These are phyloP conservation scores for Raja brachyura DNA, from an alignment of 2,113 vertebrate genomes.

Conservation along the genomic window DNA sequence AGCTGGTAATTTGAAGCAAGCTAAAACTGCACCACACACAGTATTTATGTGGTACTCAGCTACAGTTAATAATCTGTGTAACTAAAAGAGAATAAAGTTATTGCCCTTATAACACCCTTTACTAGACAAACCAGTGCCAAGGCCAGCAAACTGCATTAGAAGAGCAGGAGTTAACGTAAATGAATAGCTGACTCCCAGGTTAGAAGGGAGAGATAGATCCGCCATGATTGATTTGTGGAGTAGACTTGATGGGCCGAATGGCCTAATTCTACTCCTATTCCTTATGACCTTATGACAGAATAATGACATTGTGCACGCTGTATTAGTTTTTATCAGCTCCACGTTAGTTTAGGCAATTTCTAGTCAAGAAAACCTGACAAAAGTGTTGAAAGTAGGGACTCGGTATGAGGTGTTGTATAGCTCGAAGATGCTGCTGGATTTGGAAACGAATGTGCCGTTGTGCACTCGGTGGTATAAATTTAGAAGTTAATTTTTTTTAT, in stretches of 20 bases:
- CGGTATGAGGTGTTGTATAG: not conserved
- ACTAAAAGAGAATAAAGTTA: not conserved
- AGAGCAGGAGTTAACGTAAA: not conserved
- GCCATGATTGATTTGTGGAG: too few relatives aligned
- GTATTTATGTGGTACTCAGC: not conserved
- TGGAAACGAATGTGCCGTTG: not conserved
- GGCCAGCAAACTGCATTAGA: not conserved
- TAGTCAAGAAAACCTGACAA: not conserved
- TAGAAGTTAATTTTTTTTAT: not conserved
- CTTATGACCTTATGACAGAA: too few relatives aligned
- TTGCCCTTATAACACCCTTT: not conserved
- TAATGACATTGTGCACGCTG: not conserved
- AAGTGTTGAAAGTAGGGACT: not conserved
- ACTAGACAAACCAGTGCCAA: not conserved
- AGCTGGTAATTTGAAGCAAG: not conserved
- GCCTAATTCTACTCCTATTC: too few relatives aligned
- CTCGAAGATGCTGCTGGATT: not conserved
- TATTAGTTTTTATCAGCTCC: not conserved
- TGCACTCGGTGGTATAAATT: not conserved
- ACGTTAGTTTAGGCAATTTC: not conserved
- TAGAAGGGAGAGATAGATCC: too few relatives aligned
- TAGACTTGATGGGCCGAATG: too few relatives aligned
- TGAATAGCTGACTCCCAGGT: not conserved
- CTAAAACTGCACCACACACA: not conserved
- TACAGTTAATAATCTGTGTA: not conserved